Base-by-base conservation (phyloP, 2,888 invertebrate species). In the Nomada fucata region DNA sequence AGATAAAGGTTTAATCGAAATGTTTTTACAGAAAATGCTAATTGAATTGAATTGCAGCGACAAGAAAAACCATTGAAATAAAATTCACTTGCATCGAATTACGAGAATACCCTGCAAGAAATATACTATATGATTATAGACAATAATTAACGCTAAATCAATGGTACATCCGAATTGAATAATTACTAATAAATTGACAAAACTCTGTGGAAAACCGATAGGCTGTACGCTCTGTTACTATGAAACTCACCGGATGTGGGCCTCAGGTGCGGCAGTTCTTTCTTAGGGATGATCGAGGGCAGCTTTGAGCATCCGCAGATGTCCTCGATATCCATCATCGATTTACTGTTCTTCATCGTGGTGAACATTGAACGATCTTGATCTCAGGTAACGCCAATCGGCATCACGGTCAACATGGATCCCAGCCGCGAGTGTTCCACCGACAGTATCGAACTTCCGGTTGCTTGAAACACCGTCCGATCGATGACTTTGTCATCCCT, bases 241-340 rank as follows among this genome's bases (percentile, higher is more conserved):
- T 29, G 3, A 42, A 67, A 72, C 74, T 82, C 79, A 91, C 91
- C 91, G 65, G 91, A 90, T 83, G 88, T 88, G 26, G 91, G 90
- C 2, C 74, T 83, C 2, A 88, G 79, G 53, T 87, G 79, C 13
- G 71, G 77, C n/a, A 81, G 70, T 57, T 88, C 83, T 44, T 83
- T 86, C 71, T 81, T 79, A 4, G 84, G 86, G 20, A 89, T 69
- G 47, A 88, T 84, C 11, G 91, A 86, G 71, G 90, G 86, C 15
- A 90, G 67, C n/a, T 76, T 79, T 18, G 89, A 86, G 76, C 88
- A 91, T 36, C 88, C 86, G 74, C 89, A 89, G 65, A 83, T 76
- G 77, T 89, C 88, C 55, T 87, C 82, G 80, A 89, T 76, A 55
- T 80, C 82, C 57, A 77, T 60, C 64, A 70, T 47, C 63, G 83